Base-by-base conservation (phyloP, 1,140 invertebrate genomes). In the Megalopta genalis region DNA sequence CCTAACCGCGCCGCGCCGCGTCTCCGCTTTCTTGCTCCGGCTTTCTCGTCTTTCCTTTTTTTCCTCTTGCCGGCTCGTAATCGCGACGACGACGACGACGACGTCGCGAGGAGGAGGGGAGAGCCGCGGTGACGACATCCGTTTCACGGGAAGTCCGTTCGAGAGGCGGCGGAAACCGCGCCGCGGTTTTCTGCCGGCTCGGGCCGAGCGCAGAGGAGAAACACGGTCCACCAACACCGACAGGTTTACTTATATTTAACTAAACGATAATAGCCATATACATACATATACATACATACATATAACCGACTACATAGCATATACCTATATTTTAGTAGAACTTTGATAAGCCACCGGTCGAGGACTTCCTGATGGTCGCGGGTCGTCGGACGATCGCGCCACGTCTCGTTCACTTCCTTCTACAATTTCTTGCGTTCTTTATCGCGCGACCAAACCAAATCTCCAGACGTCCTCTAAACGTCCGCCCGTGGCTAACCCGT, bases 321-420 rank as follows among this genome's bases (percentile, higher is more conserved):
- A 91, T 88, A 91, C 86, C 84, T 92, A 92, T 92, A 92, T 93
- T 93, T 93, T 93, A 92, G 89, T 92, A 93, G 88, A 89, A 91
- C 82, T 88, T 89, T 87, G 89, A 90, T 89, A 90, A 90, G 83
- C 81, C 84, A 71, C 72, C 70, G 78, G 72, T 71, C 77, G 72
- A 88, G 87, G 83, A 84, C 86, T 90, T 87, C 85, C 87, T 83
- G 86, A 90, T 80, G 70, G 37, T 42, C n/a, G 67, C 23, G 71
- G 46, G 72, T 81, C 57, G 49, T 52, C 49, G 52, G 25, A 52
- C 16, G n/a, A 21, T 52, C 25, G 23, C n/a, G 14, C 25, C 5
- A 5, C 52, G 14, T 32, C 10, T 18, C 18, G n/a, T n/a, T n/a
- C n/a, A n/a, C n/a, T n/a, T n/a, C n/a, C n/a, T n/a, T n/a, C n/a